These are phyloP conservation scores for Heliconius aoede DNA, from an alignment of 2,888 invertebrate genomes.

Conservation along the genomic window DNA sequence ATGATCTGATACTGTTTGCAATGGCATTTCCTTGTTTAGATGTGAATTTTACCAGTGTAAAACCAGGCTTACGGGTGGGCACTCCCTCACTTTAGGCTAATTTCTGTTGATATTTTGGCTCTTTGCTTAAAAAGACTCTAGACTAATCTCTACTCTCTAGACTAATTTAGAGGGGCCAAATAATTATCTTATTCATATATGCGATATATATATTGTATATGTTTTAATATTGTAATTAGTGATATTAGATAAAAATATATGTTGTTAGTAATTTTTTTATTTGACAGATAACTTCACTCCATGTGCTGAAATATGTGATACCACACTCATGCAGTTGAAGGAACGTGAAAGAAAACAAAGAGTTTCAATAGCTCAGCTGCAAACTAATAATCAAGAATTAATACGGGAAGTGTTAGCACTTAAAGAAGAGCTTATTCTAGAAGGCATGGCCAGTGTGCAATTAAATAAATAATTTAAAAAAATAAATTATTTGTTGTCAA, in stretches of 20 bases:
- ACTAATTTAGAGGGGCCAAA: too few relatives aligned
- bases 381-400: slow-evolving; percentile 64
- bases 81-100: too few relatives aligned
- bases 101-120: too few relatives aligned
- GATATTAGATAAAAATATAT: neutral
- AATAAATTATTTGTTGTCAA: too few relatives aligned
- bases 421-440: slow-evolving; percentile 65
- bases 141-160: too few relatives aligned
- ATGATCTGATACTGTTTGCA: neutral
- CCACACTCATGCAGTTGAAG: slow-evolving; percentile 59
- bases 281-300: slow-evolving; percentile 57
- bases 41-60: neutral
- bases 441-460: slow-evolving; percentile 52
- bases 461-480: slow-evolving; percentile 26
- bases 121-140: too few relatives aligned
- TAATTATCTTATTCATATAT: too few relatives aligned
- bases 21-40: neutral
- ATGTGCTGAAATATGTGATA: slow-evolving; percentile 65
- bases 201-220: neutral
- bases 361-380: slow-evolving; percentile 63
- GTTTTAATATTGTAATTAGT: neutral
- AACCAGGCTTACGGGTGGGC: too few relatives aligned
- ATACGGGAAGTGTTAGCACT: slow-evolving; percentile 62
- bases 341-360: slow-evolving; percentile 64
- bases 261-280: neutral